These are phyloP conservation scores for Scatophagus argus DNA, from an alignment of 2,113 vertebrate genomes.

Conservation along the genomic window DNA sequence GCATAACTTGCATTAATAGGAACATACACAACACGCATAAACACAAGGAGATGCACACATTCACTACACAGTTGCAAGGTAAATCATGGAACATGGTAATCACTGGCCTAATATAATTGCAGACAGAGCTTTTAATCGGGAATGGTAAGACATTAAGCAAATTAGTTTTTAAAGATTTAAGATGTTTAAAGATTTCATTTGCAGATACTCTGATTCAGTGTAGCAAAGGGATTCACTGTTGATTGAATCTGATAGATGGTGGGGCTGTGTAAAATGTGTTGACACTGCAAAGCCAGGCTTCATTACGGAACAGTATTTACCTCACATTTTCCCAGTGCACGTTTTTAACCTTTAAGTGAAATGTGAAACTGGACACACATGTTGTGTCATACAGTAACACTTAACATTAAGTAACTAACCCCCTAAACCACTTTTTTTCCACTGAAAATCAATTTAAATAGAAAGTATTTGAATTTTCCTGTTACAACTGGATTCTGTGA, in stretches of 20 bases:
- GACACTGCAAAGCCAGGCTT: conserved; percentile 50
- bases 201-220: conserved; percentile 79
- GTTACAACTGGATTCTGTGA: too few species aligned
- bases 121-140: conserved; percentile 93
- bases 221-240: conserved; percentile 69
- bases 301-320: conserved; percentile 42
- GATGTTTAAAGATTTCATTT: conserved; percentile 84
- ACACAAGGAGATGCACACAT: conserved; percentile 59
- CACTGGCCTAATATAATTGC: conserved; percentile 92
- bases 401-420: neutral
- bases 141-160: conserved; percentile 91
- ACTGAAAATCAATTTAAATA: too few species aligned
- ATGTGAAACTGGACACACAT: neutral
- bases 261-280: conserved; percentile 63
- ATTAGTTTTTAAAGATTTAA: conserved; percentile 91
- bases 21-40: conserved; percentile 29
- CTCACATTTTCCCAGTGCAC: conserved; percentile 11
- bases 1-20: conserved; percentile 72
- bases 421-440: too few species aligned
- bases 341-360: conserved; percentile 5
- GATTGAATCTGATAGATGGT: conserved; percentile 76
- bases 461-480: too few species aligned
- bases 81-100: conserved; percentile 93
- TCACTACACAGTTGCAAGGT: conserved; percentile 85
- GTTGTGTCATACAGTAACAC: conserved; percentile 14